Conservation (phyloP, 2,888 invertebrate genomes). For the Chrysolina haemoptera region DNA sequence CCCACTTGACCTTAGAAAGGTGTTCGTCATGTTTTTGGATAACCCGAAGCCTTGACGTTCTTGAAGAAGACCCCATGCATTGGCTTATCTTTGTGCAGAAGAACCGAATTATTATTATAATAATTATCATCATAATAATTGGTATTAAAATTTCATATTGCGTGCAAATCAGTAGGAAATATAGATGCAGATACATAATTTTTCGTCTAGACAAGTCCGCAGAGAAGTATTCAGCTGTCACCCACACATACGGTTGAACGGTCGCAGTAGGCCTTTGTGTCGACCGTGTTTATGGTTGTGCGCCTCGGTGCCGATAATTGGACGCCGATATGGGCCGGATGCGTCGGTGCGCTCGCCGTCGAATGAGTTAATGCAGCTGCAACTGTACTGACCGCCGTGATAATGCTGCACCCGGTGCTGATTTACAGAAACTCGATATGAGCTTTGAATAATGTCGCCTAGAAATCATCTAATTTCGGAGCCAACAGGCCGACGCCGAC, state of each 20-base stretch:
- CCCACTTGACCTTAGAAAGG: too few relatives aligned
- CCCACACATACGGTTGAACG: constrained; percentile 13
- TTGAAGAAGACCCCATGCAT: too few relatives aligned
- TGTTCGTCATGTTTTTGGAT: too few relatives aligned
- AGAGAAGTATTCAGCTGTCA: constrained; percentile 5
- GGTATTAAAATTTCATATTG: too few relatives aligned
- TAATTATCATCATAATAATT: too few relatives aligned
- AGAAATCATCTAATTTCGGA: neutral
- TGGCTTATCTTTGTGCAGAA: too few relatives aligned
- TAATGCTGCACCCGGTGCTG: constrained; percentile 55
- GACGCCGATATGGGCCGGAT: constrained; percentile 38
- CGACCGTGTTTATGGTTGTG: constrained; percentile 32
- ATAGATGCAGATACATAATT: too few relatives aligned
- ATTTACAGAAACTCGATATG: constrained; percentile 32
- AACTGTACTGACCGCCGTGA: constrained; percentile 60
- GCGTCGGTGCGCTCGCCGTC: constrained; percentile 26
- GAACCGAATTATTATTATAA: too few relatives aligned
- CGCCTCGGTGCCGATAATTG: constrained; percentile 39
- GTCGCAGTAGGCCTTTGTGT: constrained; percentile 20
- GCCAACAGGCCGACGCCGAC: neutral
- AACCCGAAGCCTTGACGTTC: too few relatives aligned
- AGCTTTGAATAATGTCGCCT: constrained; percentile 2
- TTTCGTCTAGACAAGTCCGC: neutral
- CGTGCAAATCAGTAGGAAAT: too few relatives aligned
- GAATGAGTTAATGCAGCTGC: constrained; percentile 57